These are phyloP conservation scores for Xenopus petersii DNA, from an alignment of 2,797 vertebrate species.

Conservation along the genomic window DNA sequence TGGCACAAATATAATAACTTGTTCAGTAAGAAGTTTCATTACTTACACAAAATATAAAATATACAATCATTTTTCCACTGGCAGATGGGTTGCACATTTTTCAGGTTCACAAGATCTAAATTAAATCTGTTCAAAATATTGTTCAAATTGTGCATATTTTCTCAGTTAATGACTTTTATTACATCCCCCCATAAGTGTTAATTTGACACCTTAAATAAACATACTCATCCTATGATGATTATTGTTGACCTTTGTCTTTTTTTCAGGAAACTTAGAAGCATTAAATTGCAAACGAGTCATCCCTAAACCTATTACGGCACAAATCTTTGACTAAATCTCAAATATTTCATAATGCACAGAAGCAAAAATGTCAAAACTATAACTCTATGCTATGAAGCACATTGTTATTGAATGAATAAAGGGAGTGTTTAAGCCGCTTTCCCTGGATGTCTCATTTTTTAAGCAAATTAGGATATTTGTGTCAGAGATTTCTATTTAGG, in stretches of 20 bases:
- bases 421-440: conserved; percentile 18
- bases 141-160: too few species aligned
- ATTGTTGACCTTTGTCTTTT: background rate
- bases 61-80: too few species aligned
- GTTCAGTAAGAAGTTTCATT: too few species aligned
- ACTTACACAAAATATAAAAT: too few species aligned
- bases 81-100: too few species aligned
- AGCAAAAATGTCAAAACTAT: conserved; percentile 10
- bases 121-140: too few species aligned
- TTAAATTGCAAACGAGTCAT: background rate
- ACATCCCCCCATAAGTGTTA: too few species aligned
- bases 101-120: too few species aligned
- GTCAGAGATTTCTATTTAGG: conserved; percentile 10
- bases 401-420: conserved; percentile 35
- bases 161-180: too few species aligned
- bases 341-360: conserved; percentile 8
- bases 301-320: background rate
- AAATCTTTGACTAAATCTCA: background rate
- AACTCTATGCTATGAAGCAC: conserved; percentile 18
- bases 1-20: too few species aligned
- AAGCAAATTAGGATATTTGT: conserved; percentile 21
- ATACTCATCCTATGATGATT: background rate
- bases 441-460: conserved; percentile 27
- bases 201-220: too few species aligned
- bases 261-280: too few species aligned